phyloP scores from a whole-genome alignment of 2,113 vertebrate genomes.

The Acrocephalus arundinaceus region DNA sequence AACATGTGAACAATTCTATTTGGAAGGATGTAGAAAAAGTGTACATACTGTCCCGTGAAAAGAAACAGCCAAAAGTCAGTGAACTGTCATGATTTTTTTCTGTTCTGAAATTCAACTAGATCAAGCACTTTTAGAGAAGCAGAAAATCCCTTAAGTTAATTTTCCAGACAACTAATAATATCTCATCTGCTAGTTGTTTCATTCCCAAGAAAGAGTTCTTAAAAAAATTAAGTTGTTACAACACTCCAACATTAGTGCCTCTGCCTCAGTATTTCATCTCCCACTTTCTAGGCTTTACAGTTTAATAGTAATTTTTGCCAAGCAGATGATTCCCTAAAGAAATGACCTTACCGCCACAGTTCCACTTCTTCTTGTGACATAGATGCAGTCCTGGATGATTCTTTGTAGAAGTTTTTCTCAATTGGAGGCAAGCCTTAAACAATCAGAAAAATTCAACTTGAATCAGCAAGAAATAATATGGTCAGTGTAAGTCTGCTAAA shows the following conservation, averaged over 20 bases:
- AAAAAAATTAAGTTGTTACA: background rate
- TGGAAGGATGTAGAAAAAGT: background rate
- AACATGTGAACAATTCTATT: background rate
- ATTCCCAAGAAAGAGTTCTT: background rate
- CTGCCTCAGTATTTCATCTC: background rate
- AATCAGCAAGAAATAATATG: background rate
- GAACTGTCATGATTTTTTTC: background rate
- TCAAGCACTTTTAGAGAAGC: background rate
- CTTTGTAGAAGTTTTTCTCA: constrained; percentile 90
- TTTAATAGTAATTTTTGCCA: background rate
- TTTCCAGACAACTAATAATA: background rate
- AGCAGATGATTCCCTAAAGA: background rate
- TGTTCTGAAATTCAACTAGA: background rate
- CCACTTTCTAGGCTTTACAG: background rate
- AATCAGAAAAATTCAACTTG: background rate
- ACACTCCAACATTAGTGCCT: background rate
- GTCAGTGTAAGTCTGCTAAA: background rate
- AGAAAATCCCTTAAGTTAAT: background rate
- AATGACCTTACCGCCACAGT: constrained; percentile 83
- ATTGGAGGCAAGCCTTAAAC: constrained; percentile 83
- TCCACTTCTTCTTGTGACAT: constrained; percentile 81
- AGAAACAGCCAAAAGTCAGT: background rate
- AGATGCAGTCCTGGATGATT: constrained; percentile 75
- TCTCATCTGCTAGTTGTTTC: background rate
- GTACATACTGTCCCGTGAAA: background rate